Base-by-base conservation (phyloP, 2,797 vertebrate genomes). In the Epinephelus malabaricus region DNA sequence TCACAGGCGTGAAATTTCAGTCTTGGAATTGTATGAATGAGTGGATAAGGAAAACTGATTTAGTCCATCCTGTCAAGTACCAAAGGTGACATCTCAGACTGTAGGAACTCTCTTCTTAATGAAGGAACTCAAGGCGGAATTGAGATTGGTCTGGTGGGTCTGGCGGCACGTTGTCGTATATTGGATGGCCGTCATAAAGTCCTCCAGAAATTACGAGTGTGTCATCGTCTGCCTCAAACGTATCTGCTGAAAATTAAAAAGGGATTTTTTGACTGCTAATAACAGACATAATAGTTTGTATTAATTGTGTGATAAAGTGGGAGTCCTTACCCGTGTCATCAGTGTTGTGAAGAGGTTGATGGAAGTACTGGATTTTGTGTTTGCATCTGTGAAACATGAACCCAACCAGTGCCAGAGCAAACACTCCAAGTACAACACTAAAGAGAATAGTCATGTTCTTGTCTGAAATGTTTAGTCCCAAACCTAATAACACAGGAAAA, bases 161-260 rank as follows among this genome's bases (percentile, higher is more conserved):
- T 64, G 90, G 91, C 69, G 94, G 90, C 59, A 87, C 38, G 13
- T 92, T 88, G 77, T 96, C 94, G 30, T 94, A 94, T 86, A 95
- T 93, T 47, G 90, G 79, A 79, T 94, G 90, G 68, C 86, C 94
- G 69, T 96, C 94, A 63, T 96, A 95, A 69, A 96, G 94, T 78
- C 94, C 95, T 87, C 95, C 93, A 78, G 96, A 96, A 89, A 96
- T 95, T 3, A 94, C 88, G 2, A 95, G 91, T 3, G 93, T 95
- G 87, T 96, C 95, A 15, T 95, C 89, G 14, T 93, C 86, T 55
- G 86, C 69, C 19, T 53, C 69, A 62, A 93, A 94, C 45, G 73
- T 79, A 87, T 92, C 94, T 90, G 81, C 90, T 91, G 73, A 73
- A 75, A 77, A 81, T 74, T 1, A 55, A 70, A 74, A 2, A 50